These are phyloP conservation scores for Acrocera orbiculus DNA, from an alignment of 2,888 invertebrate genomes.

Conservation along the genomic window DNA sequence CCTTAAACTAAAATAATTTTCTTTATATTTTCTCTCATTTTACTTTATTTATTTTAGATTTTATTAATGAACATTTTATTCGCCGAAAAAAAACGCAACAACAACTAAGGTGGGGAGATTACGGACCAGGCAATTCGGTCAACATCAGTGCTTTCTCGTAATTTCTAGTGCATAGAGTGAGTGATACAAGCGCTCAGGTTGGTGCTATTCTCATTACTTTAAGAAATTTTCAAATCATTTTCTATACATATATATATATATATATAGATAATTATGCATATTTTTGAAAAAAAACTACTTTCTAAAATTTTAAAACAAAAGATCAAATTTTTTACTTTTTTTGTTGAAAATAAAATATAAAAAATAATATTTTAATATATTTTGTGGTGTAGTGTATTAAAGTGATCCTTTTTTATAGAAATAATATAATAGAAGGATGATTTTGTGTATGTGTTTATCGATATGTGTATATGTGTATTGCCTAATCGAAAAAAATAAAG, in stretches of 20 bases:
- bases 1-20: too few species aligned
- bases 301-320: slow-evolving; percentile 1
- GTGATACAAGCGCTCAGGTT: slow-evolving; percentile 34
- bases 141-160: slow-evolving; percentile 35
- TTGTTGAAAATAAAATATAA: slow-evolving; percentile 2
- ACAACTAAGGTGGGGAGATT: slow-evolving; percentile 17
- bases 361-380: too few species aligned
- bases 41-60: too few species aligned
- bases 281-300: too few species aligned
- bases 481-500: not conserved
- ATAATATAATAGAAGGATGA: too few species aligned
- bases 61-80: too few species aligned
- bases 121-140: slow-evolving; percentile 26
- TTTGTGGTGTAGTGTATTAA: too few species aligned
- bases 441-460: slow-evolving; percentile 2
- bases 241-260: slow-evolving; percentile 1
- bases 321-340: too few species aligned
- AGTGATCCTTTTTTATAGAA: too few species aligned
- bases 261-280: too few species aligned
- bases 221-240: slow-evolving; percentile 3
- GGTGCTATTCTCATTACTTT: slow-evolving; percentile 22
- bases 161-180: slow-evolving; percentile 35
- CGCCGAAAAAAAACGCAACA: not conserved
- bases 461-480: slow-evolving; percentile 1
- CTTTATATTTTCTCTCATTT: too few species aligned